These are phyloP conservation scores for Hypsopygia costalis DNA, from an alignment of 2,888 invertebrate species.

Conservation along the genomic window DNA sequence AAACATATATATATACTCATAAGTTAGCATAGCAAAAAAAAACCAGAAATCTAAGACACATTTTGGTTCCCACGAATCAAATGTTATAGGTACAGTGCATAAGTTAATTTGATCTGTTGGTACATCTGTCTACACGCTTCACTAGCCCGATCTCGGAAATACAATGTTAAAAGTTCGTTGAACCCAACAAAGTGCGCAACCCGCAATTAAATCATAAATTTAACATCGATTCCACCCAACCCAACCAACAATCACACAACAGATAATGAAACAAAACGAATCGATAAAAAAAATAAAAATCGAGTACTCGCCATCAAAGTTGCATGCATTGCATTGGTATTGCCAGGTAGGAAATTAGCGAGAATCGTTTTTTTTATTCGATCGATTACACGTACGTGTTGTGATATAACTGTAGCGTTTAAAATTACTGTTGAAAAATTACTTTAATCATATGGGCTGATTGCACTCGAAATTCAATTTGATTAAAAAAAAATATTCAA, in stretches of 20 bases:
- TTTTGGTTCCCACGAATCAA: too few relatives aligned
- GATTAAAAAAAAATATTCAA: background rate
- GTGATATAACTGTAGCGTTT: background rate
- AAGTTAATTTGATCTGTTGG: slow-evolving; percentile 17
- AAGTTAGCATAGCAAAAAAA: too few relatives aligned
- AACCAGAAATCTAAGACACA: too few relatives aligned
- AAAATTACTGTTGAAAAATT: background rate
- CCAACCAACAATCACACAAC: slow-evolving; percentile 76
- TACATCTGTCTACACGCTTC: slow-evolving; percentile 42
- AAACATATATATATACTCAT: too few relatives aligned
- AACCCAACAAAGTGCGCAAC: slow-evolving; percentile 41
- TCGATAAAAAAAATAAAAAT: slow-evolving; percentile 46
- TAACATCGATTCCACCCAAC: slow-evolving; percentile 65
- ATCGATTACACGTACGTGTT: slow-evolving; percentile 29
- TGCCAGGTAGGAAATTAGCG: slow-evolving; percentile 52
- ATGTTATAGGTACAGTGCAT: too few relatives aligned
- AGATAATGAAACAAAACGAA: slow-evolving; percentile 74
- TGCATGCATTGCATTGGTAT: slow-evolving; percentile 43
- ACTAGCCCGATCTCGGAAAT: slow-evolving; percentile 26
- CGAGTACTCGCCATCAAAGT: slow-evolving; percentile 45
- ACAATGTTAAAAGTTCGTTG: slow-evolving; percentile 34
- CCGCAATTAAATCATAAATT: slow-evolving; percentile 78
- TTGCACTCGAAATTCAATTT: background rate
- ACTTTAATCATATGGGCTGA: slow-evolving; percentile 1
- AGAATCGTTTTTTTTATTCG: slow-evolving; percentile 27